Percentiles rank a stretch among this genome's conserved stretches.
Conservation (phyloP, 2,888 invertebrate genomes). For the Oligia fasciuncula region DNA sequence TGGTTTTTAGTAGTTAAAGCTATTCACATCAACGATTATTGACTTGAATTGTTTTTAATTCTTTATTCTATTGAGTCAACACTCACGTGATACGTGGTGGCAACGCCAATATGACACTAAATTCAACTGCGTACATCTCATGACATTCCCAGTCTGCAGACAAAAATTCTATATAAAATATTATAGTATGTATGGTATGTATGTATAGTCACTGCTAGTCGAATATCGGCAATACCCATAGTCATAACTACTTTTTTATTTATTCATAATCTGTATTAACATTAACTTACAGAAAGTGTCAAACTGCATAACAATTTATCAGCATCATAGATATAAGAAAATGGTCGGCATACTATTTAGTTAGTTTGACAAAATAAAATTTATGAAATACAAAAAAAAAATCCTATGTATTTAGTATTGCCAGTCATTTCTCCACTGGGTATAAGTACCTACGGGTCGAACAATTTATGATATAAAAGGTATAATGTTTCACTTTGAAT, state of each 20-base stretch:
- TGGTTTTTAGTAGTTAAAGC: background rate
- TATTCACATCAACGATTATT: background rate
- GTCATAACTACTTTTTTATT: background rate
- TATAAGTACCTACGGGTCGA: too few relatives aligned
- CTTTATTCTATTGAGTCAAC: background rate
- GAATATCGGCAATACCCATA: background rate
- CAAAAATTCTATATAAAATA: background rate
- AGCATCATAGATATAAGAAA: too few relatives aligned
- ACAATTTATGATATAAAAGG: background rate
- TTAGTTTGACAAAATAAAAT: background rate
- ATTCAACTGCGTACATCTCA: background rate
- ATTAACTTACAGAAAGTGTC: too few relatives aligned
- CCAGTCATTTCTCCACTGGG: background rate
- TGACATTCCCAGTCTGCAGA: too few relatives aligned
- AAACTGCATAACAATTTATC: background rate
- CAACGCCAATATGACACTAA: background rate
- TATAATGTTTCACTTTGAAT: constrained; percentile 9
- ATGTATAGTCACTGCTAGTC: too few relatives aligned
- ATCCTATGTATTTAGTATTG: background rate
- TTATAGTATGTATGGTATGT: too few relatives aligned
- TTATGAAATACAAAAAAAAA: background rate
- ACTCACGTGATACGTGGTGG: background rate
- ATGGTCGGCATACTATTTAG: background rate
- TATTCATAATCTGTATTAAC: too few relatives aligned
- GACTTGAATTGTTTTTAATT: background rate